These are phyloP conservation scores for Micrasema longulum DNA, from an alignment of 1,140 invertebrate genomes.

Conservation along the genomic window DNA sequence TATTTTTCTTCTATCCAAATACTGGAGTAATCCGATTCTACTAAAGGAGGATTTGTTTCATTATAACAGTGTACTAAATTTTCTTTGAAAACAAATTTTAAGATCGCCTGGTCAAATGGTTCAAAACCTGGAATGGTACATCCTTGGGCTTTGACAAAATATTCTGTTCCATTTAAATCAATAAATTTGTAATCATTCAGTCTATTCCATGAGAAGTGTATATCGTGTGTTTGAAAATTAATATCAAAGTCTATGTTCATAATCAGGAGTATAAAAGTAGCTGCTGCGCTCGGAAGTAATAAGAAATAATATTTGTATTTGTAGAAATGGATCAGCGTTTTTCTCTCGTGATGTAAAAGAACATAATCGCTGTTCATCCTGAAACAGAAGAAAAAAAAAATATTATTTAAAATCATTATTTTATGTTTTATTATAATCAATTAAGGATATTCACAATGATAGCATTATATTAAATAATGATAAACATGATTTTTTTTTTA, in stretches of 20 bases:
- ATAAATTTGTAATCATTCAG: constrained; percentile 37
- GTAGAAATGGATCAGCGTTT: constrained; percentile 31
- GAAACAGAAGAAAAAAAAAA: constrained; percentile 34
- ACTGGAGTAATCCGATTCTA: constrained; percentile 74
- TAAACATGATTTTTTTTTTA: too few species aligned
- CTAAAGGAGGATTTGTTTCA: constrained; percentile 63
- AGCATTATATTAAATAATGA: too few species aligned
- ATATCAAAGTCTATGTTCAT: constrained; percentile 48
- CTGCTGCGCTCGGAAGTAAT: constrained; percentile 34
- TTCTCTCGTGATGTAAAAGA: constrained; percentile 38
- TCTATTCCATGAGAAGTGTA: too few species aligned
- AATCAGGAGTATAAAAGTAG: constrained; percentile 44
- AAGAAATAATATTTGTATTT: constrained; percentile 50
- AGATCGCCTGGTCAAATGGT: constrained; percentile 72
- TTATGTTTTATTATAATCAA: too few species aligned
- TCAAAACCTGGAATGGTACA: constrained; percentile 85
- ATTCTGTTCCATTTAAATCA: constrained; percentile 56
- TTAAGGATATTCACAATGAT: too few species aligned
- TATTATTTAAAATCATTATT: neutral
- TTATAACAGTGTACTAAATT: constrained; percentile 59
- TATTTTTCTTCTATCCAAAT: constrained; percentile 66
- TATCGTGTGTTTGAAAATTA: constrained; percentile 16
- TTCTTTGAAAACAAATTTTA: constrained; percentile 61
- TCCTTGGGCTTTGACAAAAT: constrained; percentile 76
- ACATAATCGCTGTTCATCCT: constrained; percentile 42